A percentile compares a stretch with the other conserved stretches of the same genome.
These are phyloP conservation scores for Halyomorpha halys DNA, from an alignment of 1,140 invertebrate species.

Conservation along the genomic window DNA sequence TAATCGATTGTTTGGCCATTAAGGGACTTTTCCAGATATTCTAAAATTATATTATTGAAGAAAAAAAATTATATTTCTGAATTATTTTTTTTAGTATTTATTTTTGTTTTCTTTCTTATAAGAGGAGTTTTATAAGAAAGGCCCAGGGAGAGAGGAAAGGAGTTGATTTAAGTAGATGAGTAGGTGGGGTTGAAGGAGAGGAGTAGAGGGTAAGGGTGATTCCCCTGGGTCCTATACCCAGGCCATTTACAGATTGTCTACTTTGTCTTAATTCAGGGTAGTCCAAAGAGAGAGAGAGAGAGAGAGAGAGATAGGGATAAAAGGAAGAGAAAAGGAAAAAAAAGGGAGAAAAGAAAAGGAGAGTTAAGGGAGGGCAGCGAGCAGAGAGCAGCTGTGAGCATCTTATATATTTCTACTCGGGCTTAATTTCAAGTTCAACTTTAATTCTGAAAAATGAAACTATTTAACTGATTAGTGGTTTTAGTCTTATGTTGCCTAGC, in stretches of 20 bases:
- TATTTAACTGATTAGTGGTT: too few relatives aligned
- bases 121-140: neutral
- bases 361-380: neutral
- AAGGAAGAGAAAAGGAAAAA: neutral
- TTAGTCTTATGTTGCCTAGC: too few relatives aligned
- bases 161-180: slow-evolving; percentile 10
- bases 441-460: too few relatives aligned
- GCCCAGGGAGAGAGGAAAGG: neutral
- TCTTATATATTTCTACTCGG: too few relatives aligned
- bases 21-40: too few relatives aligned
- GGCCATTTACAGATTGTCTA: slow-evolving; percentile 22
- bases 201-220: neutral
- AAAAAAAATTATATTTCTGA: too few relatives aligned
- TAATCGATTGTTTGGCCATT: too few relatives aligned
- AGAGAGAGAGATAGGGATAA: neutral
- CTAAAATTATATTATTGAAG: too few relatives aligned
- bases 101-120: neutral
- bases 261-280: slow-evolving; percentile 14
- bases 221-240: neutral
- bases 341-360: neutral
- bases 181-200: slow-evolving; percentile 6
- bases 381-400: neutral
- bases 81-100: too few relatives aligned
- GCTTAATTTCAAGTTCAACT: too few relatives aligned
- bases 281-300: neutral